Evolutionary conservation across 2,888 invertebrate genomes (phyloP), one percentile per base, ranked within the genome.

Genomic region (Pandemis cinnamomeana): DNA sequence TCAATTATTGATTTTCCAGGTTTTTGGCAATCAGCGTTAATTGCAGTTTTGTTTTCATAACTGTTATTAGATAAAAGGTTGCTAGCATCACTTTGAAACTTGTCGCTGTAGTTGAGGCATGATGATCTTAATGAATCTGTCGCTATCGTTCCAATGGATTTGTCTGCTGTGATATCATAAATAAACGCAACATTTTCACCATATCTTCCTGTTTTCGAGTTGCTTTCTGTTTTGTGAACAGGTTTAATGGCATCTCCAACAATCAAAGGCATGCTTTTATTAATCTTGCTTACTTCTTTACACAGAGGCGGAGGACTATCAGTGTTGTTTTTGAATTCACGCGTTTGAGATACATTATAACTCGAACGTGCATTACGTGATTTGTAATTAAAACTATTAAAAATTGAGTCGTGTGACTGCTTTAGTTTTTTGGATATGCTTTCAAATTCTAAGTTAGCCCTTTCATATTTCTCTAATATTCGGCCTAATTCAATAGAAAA

Each of bases 401-500:
- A 71, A 44, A 80, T 67, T 55, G 71, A 67, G 7, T 72, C 71
- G 46, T 81, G 78, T 7, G 80, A 71, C 4, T 63, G n/a, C 75
- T 82, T 82, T 7, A 85, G 72, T 74, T 79, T 84, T 71, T 83
- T 73, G n/a, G 83, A 81, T 15, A 84, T 75, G 77, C 84, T 87
- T 75, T 84, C 78, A 75, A 88, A 87, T 72, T 88, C 85, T 64
- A 75, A 80, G 75, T 90, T 90, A 15, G 86, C 89, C 73, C 80
- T 86, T 81, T 91, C 86, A 79, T 86, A 90, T 71, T 80, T 83
- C 62, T 85, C 78, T 71, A 91, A 82, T 63, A 89, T 77, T 71
- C 78, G 77, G 11, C 81, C 72, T 15, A 90, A 76, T 27, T 88
- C 80, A 13, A 76, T 67, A 67, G 88, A 84, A 80, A 85, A 86